These are phyloP conservation scores for Champsocephalus gunnari DNA, from an alignment of 2,797 vertebrate genomes.

Conservation along the genomic window DNA sequence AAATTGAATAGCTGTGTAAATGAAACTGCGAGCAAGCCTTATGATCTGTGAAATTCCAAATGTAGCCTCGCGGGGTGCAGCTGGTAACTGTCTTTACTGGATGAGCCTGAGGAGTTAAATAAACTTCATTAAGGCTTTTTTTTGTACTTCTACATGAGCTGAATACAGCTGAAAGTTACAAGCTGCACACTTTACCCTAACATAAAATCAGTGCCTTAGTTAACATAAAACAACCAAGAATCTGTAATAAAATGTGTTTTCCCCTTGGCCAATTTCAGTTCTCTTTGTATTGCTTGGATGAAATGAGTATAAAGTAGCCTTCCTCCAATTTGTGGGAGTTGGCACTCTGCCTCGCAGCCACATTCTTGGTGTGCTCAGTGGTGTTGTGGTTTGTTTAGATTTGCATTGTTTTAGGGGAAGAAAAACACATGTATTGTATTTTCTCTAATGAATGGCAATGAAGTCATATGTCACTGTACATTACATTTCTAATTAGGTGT, in stretches of 20 bases:
- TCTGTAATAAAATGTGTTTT: constrained; percentile 56
- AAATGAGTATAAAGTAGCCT: constrained; percentile 53
- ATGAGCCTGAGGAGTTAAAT: constrained; percentile 86
- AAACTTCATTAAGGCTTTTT: constrained; percentile 76
- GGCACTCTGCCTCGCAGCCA: constrained; percentile 19
- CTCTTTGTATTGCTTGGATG: constrained; percentile 47
- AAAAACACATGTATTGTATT: constrained; percentile 13
- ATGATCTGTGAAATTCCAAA: constrained; percentile 79
- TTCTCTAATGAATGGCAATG: constrained; percentile 23
- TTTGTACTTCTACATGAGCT: constrained; percentile 82
- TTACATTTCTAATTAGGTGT: constrained; percentile 19
- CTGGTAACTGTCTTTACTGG: constrained; percentile 89
- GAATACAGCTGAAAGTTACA: constrained; percentile 58
- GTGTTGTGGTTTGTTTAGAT: constrained; percentile 35
- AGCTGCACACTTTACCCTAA: constrained; percentile 29
- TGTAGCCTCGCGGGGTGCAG: constrained; percentile 78
- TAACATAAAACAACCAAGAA: constrained; percentile 47
- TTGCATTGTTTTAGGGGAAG: constrained; percentile 36
- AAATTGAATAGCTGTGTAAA: constrained; percentile 69
- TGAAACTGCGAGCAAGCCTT: constrained; percentile 69
- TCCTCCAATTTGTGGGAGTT: constrained; percentile 22
- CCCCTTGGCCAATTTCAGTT: constrained; percentile 58
- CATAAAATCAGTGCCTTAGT: constrained; percentile 61
- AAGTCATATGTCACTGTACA: constrained; percentile 19
- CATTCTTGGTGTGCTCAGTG: constrained; percentile 4